These are phyloP conservation scores for Calliopsis andreniformis DNA, from an alignment of 1,140 invertebrate genomes.

Conservation along the genomic window DNA sequence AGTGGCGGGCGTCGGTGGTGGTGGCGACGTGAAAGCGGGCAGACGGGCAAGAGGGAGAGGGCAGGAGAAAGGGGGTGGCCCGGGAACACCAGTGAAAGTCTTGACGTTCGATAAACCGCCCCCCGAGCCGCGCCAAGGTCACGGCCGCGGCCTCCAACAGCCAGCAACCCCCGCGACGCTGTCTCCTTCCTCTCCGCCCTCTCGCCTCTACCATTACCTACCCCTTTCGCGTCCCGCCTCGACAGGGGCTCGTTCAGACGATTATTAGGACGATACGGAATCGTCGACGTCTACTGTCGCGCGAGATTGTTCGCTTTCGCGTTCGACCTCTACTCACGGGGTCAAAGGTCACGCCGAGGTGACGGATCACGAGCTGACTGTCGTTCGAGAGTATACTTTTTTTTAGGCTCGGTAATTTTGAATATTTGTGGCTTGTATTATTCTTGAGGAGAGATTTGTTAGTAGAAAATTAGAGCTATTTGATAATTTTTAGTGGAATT, in stretches of 20 bases:
- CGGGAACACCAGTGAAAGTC: slow-evolving; percentile 73
- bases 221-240: slow-evolving; percentile 15
- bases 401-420: too few species aligned
- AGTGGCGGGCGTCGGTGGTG: slow-evolving; percentile 55
- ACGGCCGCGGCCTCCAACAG: slow-evolving; percentile 74
- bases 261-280: slow-evolving; percentile 72
- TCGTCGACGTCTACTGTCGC: slow-evolving; percentile 55
- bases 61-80: slow-evolving; percentile 70
- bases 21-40: slow-evolving; percentile 49
- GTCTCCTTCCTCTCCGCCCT: slow-evolving; percentile 24
- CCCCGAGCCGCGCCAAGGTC: slow-evolving; percentile 72
- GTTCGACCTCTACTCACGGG: slow-evolving; percentile 24
- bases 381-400: too few species aligned
- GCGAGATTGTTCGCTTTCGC: neutral
- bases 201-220: slow-evolving; percentile 34
- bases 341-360: slow-evolving; percentile 56
- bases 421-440: too few species aligned
- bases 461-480: too few species aligned
- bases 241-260: slow-evolving; percentile 54
- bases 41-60: slow-evolving; percentile 77
- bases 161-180: slow-evolving; percentile 58
- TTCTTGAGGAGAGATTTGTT: too few species aligned
- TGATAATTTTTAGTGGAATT: too few species aligned
- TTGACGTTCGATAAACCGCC: slow-evolving; percentile 76
- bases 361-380: neutral